phyloP scores from a whole-genome alignment of 2,888 invertebrate species.

The Netelia fuscicornis region DNA sequence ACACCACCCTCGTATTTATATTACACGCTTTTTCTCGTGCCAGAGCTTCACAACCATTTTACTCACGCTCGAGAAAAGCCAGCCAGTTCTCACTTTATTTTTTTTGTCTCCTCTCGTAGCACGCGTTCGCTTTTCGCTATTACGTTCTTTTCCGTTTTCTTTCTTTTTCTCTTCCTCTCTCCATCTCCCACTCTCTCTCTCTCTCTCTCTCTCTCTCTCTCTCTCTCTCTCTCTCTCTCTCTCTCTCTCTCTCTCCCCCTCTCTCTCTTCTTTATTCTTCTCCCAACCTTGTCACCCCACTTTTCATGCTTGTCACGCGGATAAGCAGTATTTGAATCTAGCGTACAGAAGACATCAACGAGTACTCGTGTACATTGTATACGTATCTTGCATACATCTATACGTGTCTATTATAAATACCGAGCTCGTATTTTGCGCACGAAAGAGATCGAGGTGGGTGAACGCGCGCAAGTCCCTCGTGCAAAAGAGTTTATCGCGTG shows the following conservation, averaged over 20 bases:
- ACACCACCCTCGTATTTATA: conserved; percentile 60
- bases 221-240: not conserved
- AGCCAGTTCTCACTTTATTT: conserved; percentile 15
- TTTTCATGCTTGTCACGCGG: conserved; percentile 41
- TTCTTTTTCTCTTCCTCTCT: not conserved
- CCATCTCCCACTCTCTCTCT: conserved; percentile 9
- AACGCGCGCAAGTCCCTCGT: not conserved
- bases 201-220: conserved; percentile 7
- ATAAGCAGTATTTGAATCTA: conserved; percentile 54
- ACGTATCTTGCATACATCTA: not conserved
- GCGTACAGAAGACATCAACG: conserved; percentile 32
- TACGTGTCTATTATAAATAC: not conserved
- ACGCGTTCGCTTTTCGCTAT: conserved; percentile 25
- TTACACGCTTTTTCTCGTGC: conserved; percentile 43
- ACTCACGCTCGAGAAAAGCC: conserved; percentile 59
- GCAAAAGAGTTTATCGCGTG: conserved; percentile 8
- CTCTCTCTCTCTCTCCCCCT: conserved; percentile 12
- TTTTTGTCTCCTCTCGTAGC: conserved; percentile 45
- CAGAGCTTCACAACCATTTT: conserved; percentile 63
- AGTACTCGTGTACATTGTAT: not conserved
- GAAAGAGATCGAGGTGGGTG: not conserved
- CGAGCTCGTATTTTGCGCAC: not conserved
- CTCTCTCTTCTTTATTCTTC: conserved; percentile 12
- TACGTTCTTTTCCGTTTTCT: conserved; percentile 19
- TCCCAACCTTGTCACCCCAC: conserved; percentile 10